Evolutionary conservation across 2,113 vertebrate genomes (phyloP).

Genomic region (Pygathrix nemaeus): DNA sequence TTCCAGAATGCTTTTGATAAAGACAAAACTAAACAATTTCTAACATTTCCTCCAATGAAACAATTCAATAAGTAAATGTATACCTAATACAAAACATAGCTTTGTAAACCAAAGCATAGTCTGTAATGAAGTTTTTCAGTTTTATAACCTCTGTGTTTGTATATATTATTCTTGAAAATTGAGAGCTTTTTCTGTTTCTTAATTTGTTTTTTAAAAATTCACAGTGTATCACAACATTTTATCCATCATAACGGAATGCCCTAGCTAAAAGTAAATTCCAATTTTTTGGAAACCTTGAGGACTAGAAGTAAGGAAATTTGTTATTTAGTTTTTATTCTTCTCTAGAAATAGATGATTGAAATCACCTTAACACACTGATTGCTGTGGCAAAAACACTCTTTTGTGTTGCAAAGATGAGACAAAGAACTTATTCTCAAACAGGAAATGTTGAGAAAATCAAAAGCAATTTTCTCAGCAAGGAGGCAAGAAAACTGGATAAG

Average conservation of each 20-base stretch:
- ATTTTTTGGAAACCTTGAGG: not conserved
- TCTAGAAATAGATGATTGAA: not conserved
- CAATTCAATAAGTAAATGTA: not conserved
- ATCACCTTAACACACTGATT: not conserved
- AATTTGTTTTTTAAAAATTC: not conserved
- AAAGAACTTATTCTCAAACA: constrained; percentile 25
- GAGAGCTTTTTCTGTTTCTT: not conserved
- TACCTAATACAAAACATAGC: not conserved
- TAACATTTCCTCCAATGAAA: not conserved
- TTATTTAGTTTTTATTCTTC: constrained; percentile 10
- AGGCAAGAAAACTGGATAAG: not conserved
- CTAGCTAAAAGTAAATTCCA: not conserved
- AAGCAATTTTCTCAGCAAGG: not conserved
- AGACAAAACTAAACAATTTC: not conserved
- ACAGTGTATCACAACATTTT: not conserved
- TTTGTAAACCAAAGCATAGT: not conserved
- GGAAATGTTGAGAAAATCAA: not conserved
- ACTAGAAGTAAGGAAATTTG: not conserved
- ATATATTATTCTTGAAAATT: not conserved
- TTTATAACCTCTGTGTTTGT: not conserved
- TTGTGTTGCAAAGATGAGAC: not conserved
- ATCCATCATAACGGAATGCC: not conserved
- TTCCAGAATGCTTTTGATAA: constrained; percentile 5
- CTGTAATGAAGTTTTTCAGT: not conserved
- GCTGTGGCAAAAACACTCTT: not conserved